Conservation (phyloP, 53 echinoderm and acorn worm species). For the Temnopleurus reevesii region DNA sequence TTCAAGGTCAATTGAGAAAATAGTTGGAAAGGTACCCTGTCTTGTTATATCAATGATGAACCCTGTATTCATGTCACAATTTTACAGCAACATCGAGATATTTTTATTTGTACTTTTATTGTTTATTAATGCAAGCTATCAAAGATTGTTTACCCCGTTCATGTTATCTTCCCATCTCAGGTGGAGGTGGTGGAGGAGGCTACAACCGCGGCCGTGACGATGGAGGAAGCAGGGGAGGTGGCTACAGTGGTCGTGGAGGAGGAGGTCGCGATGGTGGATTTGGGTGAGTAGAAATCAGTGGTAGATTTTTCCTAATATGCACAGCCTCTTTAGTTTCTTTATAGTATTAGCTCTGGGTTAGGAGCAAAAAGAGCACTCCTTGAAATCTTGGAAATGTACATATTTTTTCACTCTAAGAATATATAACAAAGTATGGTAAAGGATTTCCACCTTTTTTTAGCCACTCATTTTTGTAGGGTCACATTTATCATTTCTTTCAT, state of each 20-base stretch:
- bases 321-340: not conserved
- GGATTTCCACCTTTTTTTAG: too few species aligned
- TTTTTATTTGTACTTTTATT: too few species aligned
- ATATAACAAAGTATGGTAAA: too few species aligned
- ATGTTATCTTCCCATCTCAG: not conserved
- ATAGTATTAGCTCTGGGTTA: not conserved
- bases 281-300: conserved; percentile 6
- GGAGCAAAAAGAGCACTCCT: not conserved
- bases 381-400: not conserved
- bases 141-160: not conserved
- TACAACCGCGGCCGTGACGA: not conserved
- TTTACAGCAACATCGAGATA: too few species aligned
- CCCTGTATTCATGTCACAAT: too few species aligned
- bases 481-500: too few species aligned
- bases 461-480: too few species aligned
- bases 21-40: too few species aligned
- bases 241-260: not conserved
- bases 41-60: too few species aligned
- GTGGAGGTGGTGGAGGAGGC: conserved; percentile 41
- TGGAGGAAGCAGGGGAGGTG: not conserved
- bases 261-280: conserved; percentile 13
- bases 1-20: too few species aligned
- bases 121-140: too few species aligned
- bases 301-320: not conserved
- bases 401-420: too few species aligned